A percentile compares a stretch with the other conserved stretches of the same genome.
Evolutionary conservation across 2,888 invertebrate genomes (phyloP).

Genomic region (Brassicogethes aeneus): DNA sequence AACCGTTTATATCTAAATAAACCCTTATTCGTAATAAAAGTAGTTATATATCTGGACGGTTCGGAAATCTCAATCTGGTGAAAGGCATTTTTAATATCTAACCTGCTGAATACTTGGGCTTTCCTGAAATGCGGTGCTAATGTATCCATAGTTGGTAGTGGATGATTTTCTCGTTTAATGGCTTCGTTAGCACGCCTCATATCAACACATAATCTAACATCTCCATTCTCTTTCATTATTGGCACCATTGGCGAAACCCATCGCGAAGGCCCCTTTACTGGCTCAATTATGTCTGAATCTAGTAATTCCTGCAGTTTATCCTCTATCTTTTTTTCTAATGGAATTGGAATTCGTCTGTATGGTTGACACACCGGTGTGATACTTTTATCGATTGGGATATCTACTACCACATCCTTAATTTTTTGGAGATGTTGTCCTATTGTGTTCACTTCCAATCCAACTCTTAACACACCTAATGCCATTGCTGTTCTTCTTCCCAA

Average conservation of each 20-base stretch:
- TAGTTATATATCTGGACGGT: constrained; percentile 26
- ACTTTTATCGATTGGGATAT: constrained; percentile 21
- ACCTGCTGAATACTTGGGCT: constrained; percentile 15
- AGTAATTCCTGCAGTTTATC: constrained; percentile 17
- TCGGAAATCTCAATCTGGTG: constrained; percentile 26
- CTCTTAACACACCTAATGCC: constrained; percentile 5
- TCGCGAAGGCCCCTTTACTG: neutral
- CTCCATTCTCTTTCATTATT: neutral
- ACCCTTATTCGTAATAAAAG: constrained; percentile 20
- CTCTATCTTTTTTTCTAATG: constrained; percentile 21
- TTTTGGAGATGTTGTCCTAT: constrained; percentile 16
- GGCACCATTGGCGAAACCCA: neutral
- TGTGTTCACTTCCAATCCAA: neutral
- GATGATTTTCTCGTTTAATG: constrained; percentile 19
- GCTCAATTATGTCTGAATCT: neutral
- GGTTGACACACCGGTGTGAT: constrained; percentile 24
- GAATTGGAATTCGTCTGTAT: constrained; percentile 21
- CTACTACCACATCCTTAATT: constrained; percentile 23
- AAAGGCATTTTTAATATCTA: constrained; percentile 30
- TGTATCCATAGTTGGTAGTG: constrained; percentile 19
- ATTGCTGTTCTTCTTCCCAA: constrained; percentile 3
- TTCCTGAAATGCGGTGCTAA: constrained; percentile 22
- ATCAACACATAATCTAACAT: neutral
- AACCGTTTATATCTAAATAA: constrained; percentile 32
- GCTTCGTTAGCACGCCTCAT: neutral